phyloP scores from a whole-genome alignment of 1,140 invertebrate genomes.

The Paraescarpia echinospica region DNA sequence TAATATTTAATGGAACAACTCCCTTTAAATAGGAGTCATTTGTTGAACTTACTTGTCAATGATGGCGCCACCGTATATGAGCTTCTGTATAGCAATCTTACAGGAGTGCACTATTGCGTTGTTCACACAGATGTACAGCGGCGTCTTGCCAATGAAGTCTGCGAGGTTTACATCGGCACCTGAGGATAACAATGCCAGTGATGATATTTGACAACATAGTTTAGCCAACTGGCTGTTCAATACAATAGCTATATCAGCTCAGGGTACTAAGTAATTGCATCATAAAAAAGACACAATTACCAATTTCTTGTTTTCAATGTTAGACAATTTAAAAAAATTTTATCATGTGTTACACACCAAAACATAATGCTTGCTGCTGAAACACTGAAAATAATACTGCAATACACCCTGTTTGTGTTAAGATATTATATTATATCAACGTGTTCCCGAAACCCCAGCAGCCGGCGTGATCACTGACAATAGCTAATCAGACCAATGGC shows the following conservation, averaged over 20 bases:
- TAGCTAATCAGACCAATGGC: too few relatives aligned
- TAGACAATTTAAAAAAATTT: background rate
- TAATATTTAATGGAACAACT: too few relatives aligned
- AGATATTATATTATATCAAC: too few relatives aligned
- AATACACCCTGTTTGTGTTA: background rate
- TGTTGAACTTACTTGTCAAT: slow-evolving; percentile 46
- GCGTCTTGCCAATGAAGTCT: slow-evolving; percentile 53
- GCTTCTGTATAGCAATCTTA: slow-evolving; percentile 47
- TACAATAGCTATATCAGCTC: background rate
- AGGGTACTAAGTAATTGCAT: background rate
- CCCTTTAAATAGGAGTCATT: background rate
- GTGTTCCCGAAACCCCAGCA: too few relatives aligned
- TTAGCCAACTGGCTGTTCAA: background rate
- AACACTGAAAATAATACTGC: background rate
- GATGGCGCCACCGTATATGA: slow-evolving; percentile 50
- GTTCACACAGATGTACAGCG: slow-evolving; percentile 57
- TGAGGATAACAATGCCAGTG: slow-evolving; percentile 25
- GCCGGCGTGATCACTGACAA: too few relatives aligned
- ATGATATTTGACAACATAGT: background rate
- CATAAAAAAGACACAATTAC: background rate
- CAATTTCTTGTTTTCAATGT: background rate
- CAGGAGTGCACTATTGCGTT: slow-evolving; percentile 55
- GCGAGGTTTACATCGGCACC: slow-evolving; percentile 54
- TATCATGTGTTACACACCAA: background rate
- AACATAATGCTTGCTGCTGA: background rate